Percentiles rank a stretch among this genome's conserved stretches.
These are phyloP conservation scores for Venustoraphidia nigricollis DNA, from an alignment of 2,888 invertebrate genomes.

Conservation along the genomic window DNA sequence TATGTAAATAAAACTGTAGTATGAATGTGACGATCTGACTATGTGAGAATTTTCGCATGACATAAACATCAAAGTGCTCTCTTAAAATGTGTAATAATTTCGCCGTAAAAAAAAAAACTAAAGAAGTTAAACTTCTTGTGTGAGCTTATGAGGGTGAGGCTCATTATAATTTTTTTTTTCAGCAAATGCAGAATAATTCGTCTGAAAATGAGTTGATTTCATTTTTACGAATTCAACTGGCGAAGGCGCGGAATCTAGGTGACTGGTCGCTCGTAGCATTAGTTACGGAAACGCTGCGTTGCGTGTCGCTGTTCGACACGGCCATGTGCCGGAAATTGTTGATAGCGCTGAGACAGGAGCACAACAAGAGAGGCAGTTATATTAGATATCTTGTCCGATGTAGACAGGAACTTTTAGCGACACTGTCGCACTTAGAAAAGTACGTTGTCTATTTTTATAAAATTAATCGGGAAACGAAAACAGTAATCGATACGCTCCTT, in stretches of 20 bases:
- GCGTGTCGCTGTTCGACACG: slow-evolving; percentile 55
- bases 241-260: slow-evolving; percentile 67
- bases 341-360: slow-evolving; percentile 58
- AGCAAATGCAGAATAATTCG: slow-evolving; percentile 10
- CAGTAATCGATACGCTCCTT: not conserved
- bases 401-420: slow-evolving; percentile 62
- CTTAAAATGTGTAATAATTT: no score
- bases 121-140: no score
- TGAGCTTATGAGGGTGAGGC: no score
- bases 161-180: slow-evolving; percentile 7
- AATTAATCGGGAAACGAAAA: not conserved
- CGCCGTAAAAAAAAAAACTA: no score
- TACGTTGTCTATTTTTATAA: slow-evolving; percentile 18
- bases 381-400: slow-evolving; percentile 68
- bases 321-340: slow-evolving; percentile 58
- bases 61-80: no score
- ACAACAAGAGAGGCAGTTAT: slow-evolving; percentile 61
- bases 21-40: no score
- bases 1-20: no score
- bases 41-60: no score
- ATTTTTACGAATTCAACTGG: slow-evolving; percentile 58
- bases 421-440: slow-evolving; percentile 55
- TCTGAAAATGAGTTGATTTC: slow-evolving; percentile 36
- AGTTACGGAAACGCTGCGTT: slow-evolving; percentile 69
- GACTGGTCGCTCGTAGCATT: slow-evolving; percentile 63